Evolutionary conservation across 2,113 vertebrate genomes (phyloP), one percentile per base, ranked within the genome.

Genomic region (Clarias batrachus): DNA sequence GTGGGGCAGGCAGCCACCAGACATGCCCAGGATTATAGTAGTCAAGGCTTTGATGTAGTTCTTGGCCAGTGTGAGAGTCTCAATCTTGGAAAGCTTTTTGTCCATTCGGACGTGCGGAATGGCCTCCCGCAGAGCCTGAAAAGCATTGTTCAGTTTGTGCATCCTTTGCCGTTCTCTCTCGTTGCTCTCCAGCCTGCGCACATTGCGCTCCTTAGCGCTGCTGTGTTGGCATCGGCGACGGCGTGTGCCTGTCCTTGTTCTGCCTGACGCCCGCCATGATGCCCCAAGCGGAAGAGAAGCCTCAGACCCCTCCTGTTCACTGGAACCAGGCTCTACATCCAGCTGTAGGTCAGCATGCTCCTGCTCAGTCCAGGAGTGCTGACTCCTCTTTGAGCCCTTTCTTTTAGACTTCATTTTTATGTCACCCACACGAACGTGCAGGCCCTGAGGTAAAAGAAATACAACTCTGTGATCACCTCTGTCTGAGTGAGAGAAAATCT

Each of bases 91-190:
- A 5, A 99, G 96, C 89, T 99, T 99, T 93, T 97, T 97, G 91
- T 98, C 98, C 0, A 96, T 97, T 17, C 97, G 95, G 79, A 99
- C 97, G 0, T 99, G 98, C 0, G 98, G 98, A 91, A 99, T 99
- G 90, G 96, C 96, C 93, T 99, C 98, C 0, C 97, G 94, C 88
- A 99, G 81, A 0, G 97, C 98, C 91, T 99, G 98, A 93, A 99
- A 99, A 0, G 98, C 98, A 0, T 98, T 98, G 95, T 99, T 99
- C 85, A 99, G 97, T 89, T 99, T 99, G 95, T 99, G 98, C 98
- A 99, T 99, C 48, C 98, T 95, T 93, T 99, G 97, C 30, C 98
- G 95, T 90, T 99, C 98, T 0, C 98, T 93, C 92, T 99, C 97
- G 0, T 99, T 99, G 93, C 98, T 99, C 86, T 99, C 98, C 85